phyloP scores from a whole-genome alignment of 92 coral and sea anemone genomes.

The Pocillopora meandrina region DNA sequence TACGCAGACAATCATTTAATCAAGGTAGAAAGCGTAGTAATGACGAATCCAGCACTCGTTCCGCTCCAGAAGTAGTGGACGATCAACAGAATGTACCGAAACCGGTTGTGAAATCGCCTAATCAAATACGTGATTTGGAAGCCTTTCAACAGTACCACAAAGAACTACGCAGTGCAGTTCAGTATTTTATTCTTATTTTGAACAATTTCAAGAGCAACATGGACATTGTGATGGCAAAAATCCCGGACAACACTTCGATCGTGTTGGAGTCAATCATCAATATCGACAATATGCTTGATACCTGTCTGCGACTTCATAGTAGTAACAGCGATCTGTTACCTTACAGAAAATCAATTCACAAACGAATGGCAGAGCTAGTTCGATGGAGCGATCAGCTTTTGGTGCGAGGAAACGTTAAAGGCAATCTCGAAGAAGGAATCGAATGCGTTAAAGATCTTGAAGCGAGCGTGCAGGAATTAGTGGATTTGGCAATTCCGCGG shows the following conservation, averaged over 20 bases:
- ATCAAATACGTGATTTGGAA: conserved; percentile 84
- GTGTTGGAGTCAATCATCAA: conserved; percentile 91
- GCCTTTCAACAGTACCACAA: conserved; percentile 84
- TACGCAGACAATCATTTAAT: conserved; percentile 76
- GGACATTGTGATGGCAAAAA: conserved; percentile 91
- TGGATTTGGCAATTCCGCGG: conserved; percentile 82
- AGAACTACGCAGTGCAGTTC: conserved; percentile 82
- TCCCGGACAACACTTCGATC: conserved; percentile 91
- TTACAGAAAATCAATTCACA: conserved; percentile 83
- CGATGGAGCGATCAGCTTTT: conserved; percentile 92
- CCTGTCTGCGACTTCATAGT: conserved; percentile 82
- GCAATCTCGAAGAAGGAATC: conserved; percentile 85
- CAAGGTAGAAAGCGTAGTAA: conserved; percentile 62
- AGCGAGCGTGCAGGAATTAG: conserved; percentile 79
- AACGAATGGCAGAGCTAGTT: conserved; percentile 78
- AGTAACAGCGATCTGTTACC: conserved; percentile 73
- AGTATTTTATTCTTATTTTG: conserved; percentile 82
- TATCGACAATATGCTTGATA: conserved; percentile 89
- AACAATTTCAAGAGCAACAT: conserved; percentile 62
- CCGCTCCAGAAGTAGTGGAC: not conserved
- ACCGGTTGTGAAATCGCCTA: conserved; percentile 48
- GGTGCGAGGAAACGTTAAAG: conserved; percentile 82
- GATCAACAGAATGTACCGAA: conserved; percentile 7
- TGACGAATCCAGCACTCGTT: conserved; percentile 6
- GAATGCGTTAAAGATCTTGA: conserved; percentile 71